Base-by-base conservation (phyloP, 2,113 vertebrate species). In the Platysternon megacephalum region DNA sequence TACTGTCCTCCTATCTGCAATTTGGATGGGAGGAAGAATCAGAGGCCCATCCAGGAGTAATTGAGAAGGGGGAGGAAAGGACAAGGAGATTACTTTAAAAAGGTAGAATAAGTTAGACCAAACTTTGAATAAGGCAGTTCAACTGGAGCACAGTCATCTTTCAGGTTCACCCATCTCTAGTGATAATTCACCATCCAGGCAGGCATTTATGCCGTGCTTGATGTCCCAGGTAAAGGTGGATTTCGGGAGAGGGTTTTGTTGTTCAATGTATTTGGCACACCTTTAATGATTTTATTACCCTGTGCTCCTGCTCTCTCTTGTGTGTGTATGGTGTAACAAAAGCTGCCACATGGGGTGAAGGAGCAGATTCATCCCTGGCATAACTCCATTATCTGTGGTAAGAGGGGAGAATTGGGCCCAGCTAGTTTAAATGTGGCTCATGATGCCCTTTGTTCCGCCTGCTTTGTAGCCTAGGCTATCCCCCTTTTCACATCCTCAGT, bases 261-360 rank as follows among this genome's bases (percentile, higher is more conserved):
- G 89, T 93, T 84, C 14, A 0, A 12, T 49, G 85, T 88, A 39
- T 92, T 92, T 97, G 93, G 93, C 92, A 93, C 91, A 93, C 56
- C 87, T 94, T 94, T 91, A 94, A 93, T 95, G 94, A 95, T 97
- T 96, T 95, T 94, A 80, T n/a, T 74, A 82, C 91, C 94, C 65
- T 82, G 76, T 81, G 9, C 93, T 91, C 78, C 91, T 93, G 91
- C 72, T 93, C 48, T 93, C 48, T 94, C 56, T 95, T 48, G 46
- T 84, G 84, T 68, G 92, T 85, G 65, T 85, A 90, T 16, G 0
- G 4, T 1, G 8, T 51, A 58, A 0, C 0, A 82, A 88, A 84
- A 79, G 11, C 78, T 88, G 49, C 39, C 29, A 28, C 8, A 82
- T 82, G 52, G 52, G 44, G 39, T 48, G 32, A 44, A 58, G 9